These are phyloP conservation scores for Sceliomorpha sp. DNA, from an alignment of 2,888 invertebrate species.

Conservation along the genomic window DNA sequence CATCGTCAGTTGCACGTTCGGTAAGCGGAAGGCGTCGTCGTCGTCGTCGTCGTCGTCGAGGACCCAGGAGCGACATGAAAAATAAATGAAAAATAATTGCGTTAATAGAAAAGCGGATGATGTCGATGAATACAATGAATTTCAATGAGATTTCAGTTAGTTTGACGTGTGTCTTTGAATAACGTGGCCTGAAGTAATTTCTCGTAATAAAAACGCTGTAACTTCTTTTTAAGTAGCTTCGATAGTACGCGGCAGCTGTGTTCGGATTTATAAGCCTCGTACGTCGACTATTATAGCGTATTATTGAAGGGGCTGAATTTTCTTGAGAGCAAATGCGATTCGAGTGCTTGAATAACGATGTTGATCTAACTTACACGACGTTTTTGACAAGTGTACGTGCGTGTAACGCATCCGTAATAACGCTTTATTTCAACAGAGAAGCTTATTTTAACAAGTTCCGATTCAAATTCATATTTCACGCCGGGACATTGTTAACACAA, in stretches of 20 bases:
- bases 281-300: neutral
- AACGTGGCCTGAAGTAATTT: too few relatives aligned
- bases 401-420: too few relatives aligned
- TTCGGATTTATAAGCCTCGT: neutral
- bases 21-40: neutral
- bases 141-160: too few relatives aligned
- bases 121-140: too few relatives aligned
- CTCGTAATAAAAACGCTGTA: too few relatives aligned
- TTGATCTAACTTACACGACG: slow-evolving; percentile 17
- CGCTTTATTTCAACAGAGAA: slow-evolving; percentile 15
- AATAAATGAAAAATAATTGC: slow-evolving; percentile 4
- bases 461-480: slow-evolving; percentile 11
- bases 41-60: neutral
- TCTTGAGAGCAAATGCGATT: neutral
- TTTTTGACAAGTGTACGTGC: slow-evolving; percentile 17
- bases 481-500: too few relatives aligned
- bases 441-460: slow-evolving; percentile 14
- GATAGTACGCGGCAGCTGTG: too few relatives aligned
- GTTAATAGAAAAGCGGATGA: neutral
- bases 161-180: too few relatives aligned
- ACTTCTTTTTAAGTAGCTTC: too few relatives aligned
- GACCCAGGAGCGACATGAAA: slow-evolving; percentile 13
- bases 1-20: slow-evolving; percentile 5
- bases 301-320: neutral
- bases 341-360: slow-evolving; percentile 17